Evolutionary conservation across 2,888 invertebrate genomes (phyloP).

Genomic region (Eupithecia dodoneata): DNA sequence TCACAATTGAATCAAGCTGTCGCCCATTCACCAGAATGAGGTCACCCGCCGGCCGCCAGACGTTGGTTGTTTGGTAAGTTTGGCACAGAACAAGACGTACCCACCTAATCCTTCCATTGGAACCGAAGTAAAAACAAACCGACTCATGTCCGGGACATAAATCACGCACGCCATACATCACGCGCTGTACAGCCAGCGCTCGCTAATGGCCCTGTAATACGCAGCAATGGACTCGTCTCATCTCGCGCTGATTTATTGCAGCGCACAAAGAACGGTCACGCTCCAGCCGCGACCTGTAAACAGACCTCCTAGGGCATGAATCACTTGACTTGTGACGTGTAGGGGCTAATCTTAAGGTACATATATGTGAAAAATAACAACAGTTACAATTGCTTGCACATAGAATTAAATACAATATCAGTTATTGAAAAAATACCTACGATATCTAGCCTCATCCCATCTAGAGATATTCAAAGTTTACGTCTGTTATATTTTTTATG

Average conservation of each 20-base stretch:
- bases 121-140: constrained; percentile 38
- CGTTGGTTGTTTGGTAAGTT: constrained; percentile 14
- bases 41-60: constrained; percentile 1
- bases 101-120: constrained; percentile 25
- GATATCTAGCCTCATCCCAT: no score
- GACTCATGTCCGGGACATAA: constrained; percentile 50
- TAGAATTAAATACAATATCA: neutral
- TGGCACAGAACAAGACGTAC: constrained; percentile 27
- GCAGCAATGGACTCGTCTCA: constrained; percentile 51
- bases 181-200: constrained; percentile 48
- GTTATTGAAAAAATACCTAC: neutral
- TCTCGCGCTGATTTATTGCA: constrained; percentile 46
- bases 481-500: neutral
- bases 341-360: constrained; percentile 4
- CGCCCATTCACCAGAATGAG: neutral
- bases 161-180: constrained; percentile 60
- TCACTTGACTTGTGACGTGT: constrained; percentile 1
- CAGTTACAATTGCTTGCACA: neutral
- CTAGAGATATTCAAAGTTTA: neutral
- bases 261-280: constrained; percentile 35
- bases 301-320: constrained; percentile 1
- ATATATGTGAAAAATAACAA: neutral
- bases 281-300: constrained; percentile 8
- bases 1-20: neutral
- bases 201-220: constrained; percentile 57